Evolutionary conservation across 2,113 vertebrate species (phyloP).

Genomic region (Aptenodytes patagonicus): DNA sequence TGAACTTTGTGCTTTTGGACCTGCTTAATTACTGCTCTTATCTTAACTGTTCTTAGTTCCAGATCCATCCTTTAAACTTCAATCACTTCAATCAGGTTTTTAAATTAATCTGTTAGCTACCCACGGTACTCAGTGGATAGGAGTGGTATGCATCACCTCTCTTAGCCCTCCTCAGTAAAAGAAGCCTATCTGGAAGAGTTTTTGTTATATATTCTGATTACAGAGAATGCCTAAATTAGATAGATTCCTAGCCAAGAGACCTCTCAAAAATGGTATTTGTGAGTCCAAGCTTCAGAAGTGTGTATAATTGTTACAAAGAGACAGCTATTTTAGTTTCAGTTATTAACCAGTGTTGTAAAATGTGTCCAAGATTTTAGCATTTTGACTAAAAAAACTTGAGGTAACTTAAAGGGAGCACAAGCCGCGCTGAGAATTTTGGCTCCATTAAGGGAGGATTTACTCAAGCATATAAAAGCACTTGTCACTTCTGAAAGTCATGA

Average conservation of each 20-base stretch:
- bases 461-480: not conserved
- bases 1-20: not conserved
- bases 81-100: not conserved
- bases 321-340: not conserved
- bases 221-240: not conserved
- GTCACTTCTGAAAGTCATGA: not conserved
- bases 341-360: not conserved
- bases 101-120: not conserved
- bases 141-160: not conserved
- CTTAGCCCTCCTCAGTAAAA: not conserved
- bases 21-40: not conserved
- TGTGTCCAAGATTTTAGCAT: not conserved
- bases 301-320: not conserved
- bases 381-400: not conserved
- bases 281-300: not conserved
- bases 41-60: not conserved
- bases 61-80: not conserved
- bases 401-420: not conserved
- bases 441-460: not conserved
- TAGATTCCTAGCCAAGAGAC: not conserved
- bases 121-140: not conserved
- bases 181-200: not conserved
- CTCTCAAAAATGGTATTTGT: not conserved
- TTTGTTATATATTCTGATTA: not conserved
- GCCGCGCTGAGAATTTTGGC: not conserved